Evolutionary conservation across 2,888 invertebrate genomes (phyloP).

Genomic region (Drosophila vallismaia): DNA sequence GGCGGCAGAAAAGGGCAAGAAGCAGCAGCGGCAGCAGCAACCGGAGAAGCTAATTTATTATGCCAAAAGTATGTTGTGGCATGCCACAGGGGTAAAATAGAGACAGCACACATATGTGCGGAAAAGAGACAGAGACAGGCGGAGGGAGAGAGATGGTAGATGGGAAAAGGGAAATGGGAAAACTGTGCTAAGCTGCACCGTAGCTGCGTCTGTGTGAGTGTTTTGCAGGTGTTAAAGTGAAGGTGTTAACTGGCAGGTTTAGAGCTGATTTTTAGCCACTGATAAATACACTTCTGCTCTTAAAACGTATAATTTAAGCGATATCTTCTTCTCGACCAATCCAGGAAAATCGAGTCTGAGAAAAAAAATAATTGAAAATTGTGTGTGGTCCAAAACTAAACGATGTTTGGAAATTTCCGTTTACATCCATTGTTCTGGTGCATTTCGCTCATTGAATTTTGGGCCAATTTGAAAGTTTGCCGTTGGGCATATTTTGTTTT

Average conservation of each 20-base stretch:
- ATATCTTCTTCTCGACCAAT: constrained; percentile 12
- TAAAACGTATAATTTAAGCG: constrained; percentile 16
- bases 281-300: constrained; percentile 25
- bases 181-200: constrained; percentile 39
- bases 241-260: constrained; percentile 45
- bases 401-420: constrained; percentile 6
- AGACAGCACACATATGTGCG: constrained; percentile 2
- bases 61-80: constrained; percentile 56
- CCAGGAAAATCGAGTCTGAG: constrained; percentile 1
- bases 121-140: background rate
- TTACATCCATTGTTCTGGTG: constrained; percentile 8
- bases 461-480: constrained; percentile 29
- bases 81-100: constrained; percentile 30
- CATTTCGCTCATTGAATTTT: constrained; percentile 27
- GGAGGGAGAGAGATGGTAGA: too few species aligned
- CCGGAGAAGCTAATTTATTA: constrained; percentile 64
- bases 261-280: constrained; percentile 22
- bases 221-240: constrained; percentile 52
- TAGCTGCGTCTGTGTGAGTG: constrained; percentile 12
- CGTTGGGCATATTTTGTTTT: constrained; percentile 55
- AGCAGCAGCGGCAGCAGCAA: constrained; percentile 33
- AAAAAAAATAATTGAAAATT: constrained; percentile 5
- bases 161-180: constrained; percentile 31
- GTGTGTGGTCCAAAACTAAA: background rate
- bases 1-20: constrained; percentile 9